Conservation (phyloP, 2,113 vertebrate species). For the Aegotheles bennettii region DNA sequence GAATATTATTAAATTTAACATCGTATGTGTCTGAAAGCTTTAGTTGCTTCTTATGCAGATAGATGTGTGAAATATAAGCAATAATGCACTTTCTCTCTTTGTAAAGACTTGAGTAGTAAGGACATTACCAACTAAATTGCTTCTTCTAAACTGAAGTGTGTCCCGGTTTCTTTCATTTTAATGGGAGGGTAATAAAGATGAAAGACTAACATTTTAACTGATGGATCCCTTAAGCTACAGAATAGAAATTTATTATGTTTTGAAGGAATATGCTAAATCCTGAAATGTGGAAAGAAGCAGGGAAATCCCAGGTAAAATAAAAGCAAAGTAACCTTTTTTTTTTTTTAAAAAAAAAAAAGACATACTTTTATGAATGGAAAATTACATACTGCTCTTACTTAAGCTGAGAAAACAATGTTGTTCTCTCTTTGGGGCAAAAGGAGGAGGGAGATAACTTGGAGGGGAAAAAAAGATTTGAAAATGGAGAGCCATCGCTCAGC, state of each 20-base stretch:
- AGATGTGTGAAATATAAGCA: conserved; percentile 70
- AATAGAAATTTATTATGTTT: conserved; percentile 76
- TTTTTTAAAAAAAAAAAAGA: neutral
- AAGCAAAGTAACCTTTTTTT: conserved; percentile 16
- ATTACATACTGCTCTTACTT: conserved; percentile 32
- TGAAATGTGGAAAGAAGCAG: conserved; percentile 57
- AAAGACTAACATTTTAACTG: conserved; percentile 80
- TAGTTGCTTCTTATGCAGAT: conserved; percentile 70
- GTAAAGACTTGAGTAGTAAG: conserved; percentile 69
- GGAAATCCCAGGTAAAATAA: conserved; percentile 64
- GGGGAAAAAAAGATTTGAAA: conserved; percentile 7
- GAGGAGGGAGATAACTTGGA: neutral
- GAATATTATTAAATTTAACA: conserved; percentile 67
- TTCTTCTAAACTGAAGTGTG: conserved; percentile 74
- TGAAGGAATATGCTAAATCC: conserved; percentile 68
- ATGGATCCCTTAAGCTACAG: conserved; percentile 78
- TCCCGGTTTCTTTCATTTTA: conserved; percentile 81
- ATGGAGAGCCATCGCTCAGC: conserved; percentile 15
- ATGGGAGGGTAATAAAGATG: conserved; percentile 82
- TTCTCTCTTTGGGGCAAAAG: neutral
- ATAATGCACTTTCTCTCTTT: conserved; percentile 67
- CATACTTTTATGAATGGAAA: conserved; percentile 28
- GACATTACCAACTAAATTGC: conserved; percentile 76
- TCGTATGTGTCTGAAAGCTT: conserved; percentile 61
- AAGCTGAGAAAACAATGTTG: conserved; percentile 21